Percentiles rank a stretch among this genome's conserved stretches.
Evolutionary conservation across 2,797 vertebrate genomes (phyloP).

Genomic region (Cyclopterus lumpus): DNA sequence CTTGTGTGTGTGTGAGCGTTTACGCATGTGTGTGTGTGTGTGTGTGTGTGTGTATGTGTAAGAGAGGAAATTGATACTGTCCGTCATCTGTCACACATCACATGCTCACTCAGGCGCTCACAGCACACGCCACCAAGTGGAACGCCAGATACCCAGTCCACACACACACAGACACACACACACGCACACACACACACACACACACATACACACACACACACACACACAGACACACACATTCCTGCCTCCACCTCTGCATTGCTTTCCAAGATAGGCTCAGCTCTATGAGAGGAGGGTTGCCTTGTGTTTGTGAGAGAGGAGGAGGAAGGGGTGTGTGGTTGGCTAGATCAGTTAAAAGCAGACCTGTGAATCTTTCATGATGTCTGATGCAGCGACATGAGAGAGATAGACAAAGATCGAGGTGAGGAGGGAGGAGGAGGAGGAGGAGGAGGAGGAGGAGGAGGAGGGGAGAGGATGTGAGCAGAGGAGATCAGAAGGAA

Average conservation of each 20-base stretch:
- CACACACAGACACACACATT: slow-evolving; percentile 23
- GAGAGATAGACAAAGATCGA: slow-evolving; percentile 46
- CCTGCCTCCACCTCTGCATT: slow-evolving; percentile 34
- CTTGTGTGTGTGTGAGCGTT: slow-evolving; percentile 6
- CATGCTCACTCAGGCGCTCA: slow-evolving; percentile 59
- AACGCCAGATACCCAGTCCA: slow-evolving; percentile 41
- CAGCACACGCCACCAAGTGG: slow-evolving; percentile 51
- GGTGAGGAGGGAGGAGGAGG: slow-evolving; percentile 39
- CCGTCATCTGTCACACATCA: slow-evolving; percentile 76
- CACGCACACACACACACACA: slow-evolving; percentile 10
- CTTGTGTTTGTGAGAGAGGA: slow-evolving; percentile 3
- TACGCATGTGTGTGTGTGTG: not conserved
- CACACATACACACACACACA: slow-evolving; percentile 18
- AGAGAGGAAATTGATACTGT: slow-evolving; percentile 69
- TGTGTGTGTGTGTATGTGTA: slow-evolving; percentile 23
- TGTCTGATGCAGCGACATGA: slow-evolving; percentile 70
- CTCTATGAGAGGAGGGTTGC: slow-evolving; percentile 35
- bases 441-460: slow-evolving; percentile 17
- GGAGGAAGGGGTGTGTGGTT: not conserved
- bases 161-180: slow-evolving; percentile 29
- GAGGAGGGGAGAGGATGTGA: slow-evolving; percentile 36
- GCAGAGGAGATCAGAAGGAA: slow-evolving; percentile 21
- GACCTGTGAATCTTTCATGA: slow-evolving; percentile 81
- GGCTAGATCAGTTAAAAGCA: slow-evolving; percentile 68
- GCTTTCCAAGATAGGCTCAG: slow-evolving; percentile 56